These are phyloP conservation scores for Agriotes lineatus DNA, from an alignment of 2,888 invertebrate genomes.

Conservation along the genomic window DNA sequence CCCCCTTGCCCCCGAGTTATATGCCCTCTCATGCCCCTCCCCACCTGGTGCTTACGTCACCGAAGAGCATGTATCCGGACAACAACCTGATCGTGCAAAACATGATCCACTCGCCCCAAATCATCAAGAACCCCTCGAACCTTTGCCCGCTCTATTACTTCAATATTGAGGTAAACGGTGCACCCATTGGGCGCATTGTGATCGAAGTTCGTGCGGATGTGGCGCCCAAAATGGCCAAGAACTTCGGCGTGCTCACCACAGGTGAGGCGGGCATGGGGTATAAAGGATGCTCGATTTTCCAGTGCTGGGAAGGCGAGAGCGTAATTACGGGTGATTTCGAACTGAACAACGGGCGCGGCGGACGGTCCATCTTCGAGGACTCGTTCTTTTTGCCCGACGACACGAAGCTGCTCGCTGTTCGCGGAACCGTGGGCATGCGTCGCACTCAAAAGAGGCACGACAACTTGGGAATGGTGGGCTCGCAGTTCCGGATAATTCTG, in stretches of 20 bases:
- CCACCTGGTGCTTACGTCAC: conserved; percentile 51
- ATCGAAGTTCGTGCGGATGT: conserved; percentile 83
- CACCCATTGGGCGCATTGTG: conserved; percentile 78
- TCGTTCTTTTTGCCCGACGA: conserved; percentile 86
- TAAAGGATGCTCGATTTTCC: conserved; percentile 84
- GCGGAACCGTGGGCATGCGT: conserved; percentile 86
- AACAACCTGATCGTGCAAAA: conserved; percentile 62
- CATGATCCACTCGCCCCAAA: conserved; percentile 69
- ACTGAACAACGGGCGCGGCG: conserved; percentile 84
- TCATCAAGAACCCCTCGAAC: conserved; percentile 70
- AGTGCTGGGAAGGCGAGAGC: conserved; percentile 86
- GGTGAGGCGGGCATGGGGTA: conserved; percentile 83
- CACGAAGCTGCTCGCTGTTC: conserved; percentile 79
- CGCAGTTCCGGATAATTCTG: conserved; percentile 85
- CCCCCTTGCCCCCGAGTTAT: conserved; percentile 58
- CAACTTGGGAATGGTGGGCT: conserved; percentile 85
- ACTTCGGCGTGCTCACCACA: conserved; percentile 79
- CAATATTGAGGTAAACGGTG: conserved; percentile 80
- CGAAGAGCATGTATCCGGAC: conserved; percentile 63
- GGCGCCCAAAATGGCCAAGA: conserved; percentile 85
- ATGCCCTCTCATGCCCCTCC: conserved; percentile 52
- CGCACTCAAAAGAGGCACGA: conserved; percentile 85
- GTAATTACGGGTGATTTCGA: conserved; percentile 87
- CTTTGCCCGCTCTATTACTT: conserved; percentile 81
- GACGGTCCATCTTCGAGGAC: conserved; percentile 81